A percentile compares a stretch with the other conserved stretches of the same genome.
Evolutionary conservation across 2,113 vertebrate genomes (phyloP).

Genomic region (Notechis scutatus): DNA sequence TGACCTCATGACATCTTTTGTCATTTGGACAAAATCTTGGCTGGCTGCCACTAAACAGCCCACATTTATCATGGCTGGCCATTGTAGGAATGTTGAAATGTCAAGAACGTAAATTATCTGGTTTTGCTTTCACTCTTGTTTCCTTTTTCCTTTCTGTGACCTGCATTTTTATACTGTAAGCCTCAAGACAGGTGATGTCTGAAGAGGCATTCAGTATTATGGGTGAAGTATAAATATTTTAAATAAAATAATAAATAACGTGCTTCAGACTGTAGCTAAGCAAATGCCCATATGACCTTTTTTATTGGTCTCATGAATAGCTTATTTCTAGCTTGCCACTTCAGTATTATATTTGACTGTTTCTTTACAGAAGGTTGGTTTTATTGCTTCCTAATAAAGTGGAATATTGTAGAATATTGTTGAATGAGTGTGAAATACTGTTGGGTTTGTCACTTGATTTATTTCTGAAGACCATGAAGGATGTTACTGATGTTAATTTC

Average conservation of each 20-base stretch:
- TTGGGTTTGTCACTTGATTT: conserved; percentile 24
- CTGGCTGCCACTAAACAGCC: not conserved
- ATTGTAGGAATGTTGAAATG: not conserved
- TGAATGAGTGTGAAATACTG: conserved; percentile 19
- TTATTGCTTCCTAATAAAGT: conserved; percentile 56
- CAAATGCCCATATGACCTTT: conserved; percentile 38
- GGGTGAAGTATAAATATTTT: not conserved
- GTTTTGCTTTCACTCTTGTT: not conserved
- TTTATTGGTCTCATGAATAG: conserved; percentile 46
- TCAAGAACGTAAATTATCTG: not conserved
- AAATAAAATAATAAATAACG: not conserved
- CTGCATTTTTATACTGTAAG: not conserved
- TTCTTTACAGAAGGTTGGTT: conserved; percentile 48
- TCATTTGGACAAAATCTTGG: not conserved
- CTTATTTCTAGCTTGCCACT: conserved; percentile 55
- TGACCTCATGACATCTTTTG: not conserved
- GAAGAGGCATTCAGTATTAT: not conserved
- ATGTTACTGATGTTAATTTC: not conserved
- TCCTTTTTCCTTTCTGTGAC: not conserved
- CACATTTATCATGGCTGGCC: not conserved
- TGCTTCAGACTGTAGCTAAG: conserved; percentile 5
- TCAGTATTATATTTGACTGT: conserved; percentile 55
- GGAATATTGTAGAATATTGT: conserved; percentile 13
- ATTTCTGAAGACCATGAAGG: not conserved
- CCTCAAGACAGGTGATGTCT: not conserved